Percentiles rank a stretch among this genome's conserved stretches.
phyloP scores from a whole-genome alignment of 92 coral and sea anemone genomes.

The Porites rus region DNA sequence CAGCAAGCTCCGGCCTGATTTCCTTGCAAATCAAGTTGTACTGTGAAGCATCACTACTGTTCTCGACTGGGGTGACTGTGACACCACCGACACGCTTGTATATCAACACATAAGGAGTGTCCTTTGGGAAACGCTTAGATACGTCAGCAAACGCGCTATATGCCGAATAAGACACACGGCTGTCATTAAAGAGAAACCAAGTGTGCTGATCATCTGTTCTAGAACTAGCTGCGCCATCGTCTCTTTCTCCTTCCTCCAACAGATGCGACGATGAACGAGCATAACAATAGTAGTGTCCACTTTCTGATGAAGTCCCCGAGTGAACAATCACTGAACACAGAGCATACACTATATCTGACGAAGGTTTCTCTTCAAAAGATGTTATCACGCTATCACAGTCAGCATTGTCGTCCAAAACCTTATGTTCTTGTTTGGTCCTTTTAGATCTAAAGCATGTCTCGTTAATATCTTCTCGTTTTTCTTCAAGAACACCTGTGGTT shows the following conservation, averaged over 20 bases:
- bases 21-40: background rate
- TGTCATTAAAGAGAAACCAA: constrained; percentile 88
- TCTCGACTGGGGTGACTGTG: constrained; percentile 30
- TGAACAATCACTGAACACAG: constrained; percentile 94
- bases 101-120: constrained; percentile 87
- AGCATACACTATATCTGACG: constrained; percentile 69
- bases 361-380: constrained; percentile 16
- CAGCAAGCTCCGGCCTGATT: constrained; percentile 50
- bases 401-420: background rate
- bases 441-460: constrained; percentile 16
- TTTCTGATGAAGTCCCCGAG: constrained; percentile 97
- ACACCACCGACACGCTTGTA: constrained; percentile 67
- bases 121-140: constrained; percentile 85
- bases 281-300: constrained; percentile 97
- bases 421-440: constrained; percentile 36
- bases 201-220: constrained; percentile 44
- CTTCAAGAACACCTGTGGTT: background rate
- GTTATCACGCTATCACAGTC: background rate
- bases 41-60: background rate
- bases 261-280: constrained; percentile 70
- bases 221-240: background rate
- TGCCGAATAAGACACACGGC: constrained; percentile 80
- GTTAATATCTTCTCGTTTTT: background rate
- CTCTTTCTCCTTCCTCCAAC: background rate
- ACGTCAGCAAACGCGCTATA: constrained; percentile 80